A percentile compares a stretch with the other conserved stretches of the same genome.
Conservation (phyloP, 1,140 invertebrate genomes). For the Triops longicaudatus region DNA sequence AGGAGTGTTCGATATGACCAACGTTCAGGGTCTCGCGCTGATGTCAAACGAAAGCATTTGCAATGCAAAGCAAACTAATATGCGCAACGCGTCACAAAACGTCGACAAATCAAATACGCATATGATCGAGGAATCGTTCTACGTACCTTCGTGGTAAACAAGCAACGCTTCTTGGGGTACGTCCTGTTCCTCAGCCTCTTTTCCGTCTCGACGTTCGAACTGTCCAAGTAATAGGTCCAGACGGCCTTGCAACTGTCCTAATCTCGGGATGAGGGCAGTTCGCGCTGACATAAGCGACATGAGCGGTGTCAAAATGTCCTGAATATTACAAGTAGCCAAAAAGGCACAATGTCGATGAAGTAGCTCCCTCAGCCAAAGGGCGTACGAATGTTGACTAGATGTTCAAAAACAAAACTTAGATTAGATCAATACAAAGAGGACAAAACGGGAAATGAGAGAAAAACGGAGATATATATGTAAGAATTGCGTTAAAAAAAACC, state of each 20-base stretch:
- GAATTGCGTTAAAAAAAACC: no score
- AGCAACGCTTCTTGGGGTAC: slow-evolving; percentile 33
- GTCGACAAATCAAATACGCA: no score
- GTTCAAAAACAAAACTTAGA: no score
- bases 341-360: slow-evolving; percentile 52
- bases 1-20: no score
- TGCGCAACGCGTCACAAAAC: no score
- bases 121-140: slow-evolving; percentile 24
- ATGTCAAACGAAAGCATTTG: no score
- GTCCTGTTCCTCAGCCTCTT: slow-evolving; percentile 24
- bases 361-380: slow-evolving; percentile 50
- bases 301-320: slow-evolving; percentile 47
- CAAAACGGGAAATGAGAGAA: no score
- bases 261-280: slow-evolving; percentile 44
- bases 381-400: background rate
- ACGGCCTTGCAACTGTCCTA: slow-evolving; percentile 48
- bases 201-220: slow-evolving; percentile 32
- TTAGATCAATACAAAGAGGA: no score
- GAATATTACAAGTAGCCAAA: slow-evolving; percentile 48
- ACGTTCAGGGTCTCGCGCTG: no score
- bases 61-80: no score
- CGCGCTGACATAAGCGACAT: slow-evolving; percentile 52
- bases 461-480: no score
- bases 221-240: slow-evolving; percentile 40
- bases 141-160: slow-evolving; percentile 33